Base-by-base conservation (phyloP, 64 coral and sea anemone species). In the Astreopora myriophthalma region DNA sequence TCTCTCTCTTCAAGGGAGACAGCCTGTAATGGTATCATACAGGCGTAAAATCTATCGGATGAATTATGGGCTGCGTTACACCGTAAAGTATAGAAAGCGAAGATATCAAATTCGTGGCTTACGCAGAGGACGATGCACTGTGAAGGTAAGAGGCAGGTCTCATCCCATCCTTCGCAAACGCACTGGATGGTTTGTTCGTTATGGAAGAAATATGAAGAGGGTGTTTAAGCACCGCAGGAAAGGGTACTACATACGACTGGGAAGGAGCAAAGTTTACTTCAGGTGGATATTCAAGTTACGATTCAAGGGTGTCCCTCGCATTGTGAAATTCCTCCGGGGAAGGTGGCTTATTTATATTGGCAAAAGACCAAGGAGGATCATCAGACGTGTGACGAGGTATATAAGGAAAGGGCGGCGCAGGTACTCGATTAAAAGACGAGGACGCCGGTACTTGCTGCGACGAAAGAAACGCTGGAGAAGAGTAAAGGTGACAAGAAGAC, bases 81-180 rank as follows among this genome's bases (percentile, higher is more conserved):
- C 38, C 12, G 79, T 83, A 37, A 24, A 19, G 1, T 34, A 13
- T 1, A 23, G 32, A 62, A 57, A 17, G 27, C 28, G 48, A 65
- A 64, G 20, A 13, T 83, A 83, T 83, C 48, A 64, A 61, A 64
- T 83, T 34, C 79, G 79, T 39, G 79, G 79, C n/a, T 83, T 83
- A 7, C 20, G 4, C 6, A 60, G 16, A 20, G 79, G 79, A 20
- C 17, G 79, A 3, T 61, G 58, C 29, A 64, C 58, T 13, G 39
- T 83, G 9, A 83, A 34, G 58, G 32, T 83, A 20, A 6, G 13
- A 0, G n/a, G 58, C n/a, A 83, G 32, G 37, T 8, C 31, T 83
- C 30, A 19, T 13, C 79, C 79, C 14, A 23, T 83, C 9, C 3
- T 83, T 23, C 79, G 20, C 32, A 23, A 38, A 26, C 17, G 79